phyloP scores from a whole-genome alignment of 1,140 invertebrate species.

The Cotesia glomerata region DNA sequence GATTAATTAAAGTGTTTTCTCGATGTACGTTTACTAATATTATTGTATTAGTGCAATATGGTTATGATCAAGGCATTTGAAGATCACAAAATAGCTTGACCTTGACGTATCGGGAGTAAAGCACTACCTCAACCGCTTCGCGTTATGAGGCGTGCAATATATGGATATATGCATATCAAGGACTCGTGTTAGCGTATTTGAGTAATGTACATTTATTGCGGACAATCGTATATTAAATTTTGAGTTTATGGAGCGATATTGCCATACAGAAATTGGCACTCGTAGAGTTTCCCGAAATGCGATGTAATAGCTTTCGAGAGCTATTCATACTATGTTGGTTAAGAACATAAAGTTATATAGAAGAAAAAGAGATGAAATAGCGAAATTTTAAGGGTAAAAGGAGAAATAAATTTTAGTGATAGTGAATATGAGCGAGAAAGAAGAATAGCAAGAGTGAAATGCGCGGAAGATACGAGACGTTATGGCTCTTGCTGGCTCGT shows the following conservation, averaged over 20 bases:
- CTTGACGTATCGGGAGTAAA: too few species aligned
- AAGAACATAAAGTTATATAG: background rate
- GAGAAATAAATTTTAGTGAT: background rate
- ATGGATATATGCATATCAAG: too few species aligned
- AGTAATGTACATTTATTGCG: too few species aligned
- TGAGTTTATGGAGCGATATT: constrained; percentile 56
- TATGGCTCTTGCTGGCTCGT: constrained; percentile 63
- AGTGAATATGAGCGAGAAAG: constrained; percentile 25
- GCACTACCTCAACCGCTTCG: too few species aligned
- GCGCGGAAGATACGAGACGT: constrained; percentile 47
- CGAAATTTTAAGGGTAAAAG: too few species aligned
- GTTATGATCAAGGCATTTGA: too few species aligned
- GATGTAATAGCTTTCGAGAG: background rate
- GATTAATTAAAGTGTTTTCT: too few species aligned
- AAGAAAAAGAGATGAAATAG: constrained; percentile 24
- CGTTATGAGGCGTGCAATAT: too few species aligned
- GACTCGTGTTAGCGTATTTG: too few species aligned
- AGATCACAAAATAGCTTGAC: too few species aligned
- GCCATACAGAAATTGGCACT: constrained; percentile 53
- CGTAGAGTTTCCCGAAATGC: constrained; percentile 47
- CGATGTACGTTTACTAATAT: too few species aligned
- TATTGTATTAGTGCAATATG: too few species aligned
- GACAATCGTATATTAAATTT: constrained; percentile 49
- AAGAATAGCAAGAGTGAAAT: constrained; percentile 10
- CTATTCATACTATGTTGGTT: background rate